Conservation (phyloP, 2,113 vertebrate species). For the Erpornis zantholeuca region DNA sequence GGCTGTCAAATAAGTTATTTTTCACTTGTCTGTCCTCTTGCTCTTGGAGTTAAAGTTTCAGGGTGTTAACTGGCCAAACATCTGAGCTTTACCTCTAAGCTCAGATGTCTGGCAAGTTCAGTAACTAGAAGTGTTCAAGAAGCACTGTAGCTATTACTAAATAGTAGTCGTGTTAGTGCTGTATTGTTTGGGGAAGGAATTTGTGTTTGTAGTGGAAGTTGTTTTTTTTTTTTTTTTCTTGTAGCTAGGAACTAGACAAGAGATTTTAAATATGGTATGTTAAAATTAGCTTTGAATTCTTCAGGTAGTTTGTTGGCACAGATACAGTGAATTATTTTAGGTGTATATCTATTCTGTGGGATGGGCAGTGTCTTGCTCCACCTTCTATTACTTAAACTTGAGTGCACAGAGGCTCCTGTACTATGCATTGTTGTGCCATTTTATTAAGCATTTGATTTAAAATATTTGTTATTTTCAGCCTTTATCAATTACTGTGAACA, state of each 20-base stretch:
- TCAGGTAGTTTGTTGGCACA: not conserved
- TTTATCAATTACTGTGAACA: not conserved
- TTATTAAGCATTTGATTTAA: not conserved
- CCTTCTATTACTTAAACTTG: not conserved
- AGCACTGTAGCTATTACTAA: not conserved
- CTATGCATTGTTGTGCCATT: not conserved
- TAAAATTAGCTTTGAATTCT: not conserved
- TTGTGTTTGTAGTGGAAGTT: not conserved
- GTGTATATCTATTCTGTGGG: not conserved
- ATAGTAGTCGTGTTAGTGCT: not conserved
- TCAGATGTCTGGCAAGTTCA: not conserved
- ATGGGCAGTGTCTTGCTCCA: not conserved
- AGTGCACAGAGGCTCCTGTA: not conserved
- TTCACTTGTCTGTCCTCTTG: not conserved
- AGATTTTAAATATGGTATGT: not conserved
- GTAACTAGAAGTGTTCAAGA: not conserved
- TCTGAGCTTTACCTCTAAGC: not conserved
- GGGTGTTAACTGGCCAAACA: not conserved
- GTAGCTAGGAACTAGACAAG: not conserved
- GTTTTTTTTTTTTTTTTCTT: not conserved
- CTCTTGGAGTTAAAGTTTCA: not conserved
- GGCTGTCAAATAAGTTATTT: not conserved
- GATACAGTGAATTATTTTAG: not conserved
- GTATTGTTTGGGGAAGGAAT: not conserved
- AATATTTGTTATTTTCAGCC: not conserved